Conservation (phyloP, 2,113 vertebrate species). For the Periophthalmodon schlosseri region DNA sequence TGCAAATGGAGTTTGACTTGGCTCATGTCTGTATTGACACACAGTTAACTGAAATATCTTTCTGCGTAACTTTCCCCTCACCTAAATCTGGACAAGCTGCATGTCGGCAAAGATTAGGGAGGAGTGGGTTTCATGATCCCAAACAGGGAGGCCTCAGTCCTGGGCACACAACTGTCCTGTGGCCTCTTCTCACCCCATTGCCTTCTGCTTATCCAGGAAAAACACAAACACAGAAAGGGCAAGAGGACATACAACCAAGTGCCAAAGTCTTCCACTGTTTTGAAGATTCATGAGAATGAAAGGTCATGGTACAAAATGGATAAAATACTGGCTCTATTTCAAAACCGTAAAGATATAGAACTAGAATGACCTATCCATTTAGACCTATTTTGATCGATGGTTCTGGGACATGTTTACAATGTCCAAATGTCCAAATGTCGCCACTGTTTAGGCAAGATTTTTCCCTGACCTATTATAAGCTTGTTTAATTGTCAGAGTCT, state of each 20-base stretch:
- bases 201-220: slow-evolving; percentile 64
- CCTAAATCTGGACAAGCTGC: slow-evolving; percentile 65
- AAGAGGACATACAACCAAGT: slow-evolving; percentile 43
- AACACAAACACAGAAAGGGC: slow-evolving; percentile 55
- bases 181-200: slow-evolving; percentile 49
- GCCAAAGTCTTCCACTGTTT: background rate
- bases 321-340: background rate
- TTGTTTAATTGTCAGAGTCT: no score
- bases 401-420: background rate
- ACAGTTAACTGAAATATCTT: slow-evolving; percentile 74
- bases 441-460: no score
- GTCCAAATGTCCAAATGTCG: no score
- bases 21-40: slow-evolving; percentile 69
- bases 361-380: background rate
- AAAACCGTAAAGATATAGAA: background rate
- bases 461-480: no score
- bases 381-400: background rate
- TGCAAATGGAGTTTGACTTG: slow-evolving; percentile 77
- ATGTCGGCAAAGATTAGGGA: slow-evolving; percentile 64
- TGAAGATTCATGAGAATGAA: background rate
- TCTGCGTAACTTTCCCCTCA: slow-evolving; percentile 62
- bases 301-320: background rate
- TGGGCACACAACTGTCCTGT: slow-evolving; percentile 42
- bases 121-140: slow-evolving; percentile 51
- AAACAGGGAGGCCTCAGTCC: slow-evolving; percentile 67